Evolutionary conservation across 92 coral and sea anemone species (phyloP).

Genomic region (Micromussa lordhowensis): DNA sequence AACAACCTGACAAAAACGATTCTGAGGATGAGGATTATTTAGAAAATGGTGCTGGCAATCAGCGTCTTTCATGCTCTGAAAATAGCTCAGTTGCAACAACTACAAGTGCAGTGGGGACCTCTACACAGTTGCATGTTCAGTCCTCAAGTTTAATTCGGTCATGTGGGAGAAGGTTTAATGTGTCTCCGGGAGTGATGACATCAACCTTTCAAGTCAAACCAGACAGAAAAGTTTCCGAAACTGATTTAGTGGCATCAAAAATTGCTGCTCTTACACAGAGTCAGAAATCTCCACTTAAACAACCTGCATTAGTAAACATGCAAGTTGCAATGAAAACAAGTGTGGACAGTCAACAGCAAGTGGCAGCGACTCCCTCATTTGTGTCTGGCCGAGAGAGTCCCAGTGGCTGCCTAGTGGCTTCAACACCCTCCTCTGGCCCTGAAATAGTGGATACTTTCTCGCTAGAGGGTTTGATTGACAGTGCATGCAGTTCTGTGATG

Average conservation of each 20-base stretch:
- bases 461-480: conserved; percentile 20
- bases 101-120: neutral
- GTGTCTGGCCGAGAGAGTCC: neutral
- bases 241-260: conserved; percentile 65
- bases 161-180: conserved; percentile 34
- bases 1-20: neutral
- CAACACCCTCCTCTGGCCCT: neutral
- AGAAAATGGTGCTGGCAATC: conserved; percentile 18
- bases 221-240: conserved; percentile 26
- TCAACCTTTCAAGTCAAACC: neutral
- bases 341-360: neutral
- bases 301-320: neutral
- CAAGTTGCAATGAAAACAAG: neutral
- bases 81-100: neutral
- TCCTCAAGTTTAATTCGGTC: conserved; percentile 22
- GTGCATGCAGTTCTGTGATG: conserved; percentile 35
- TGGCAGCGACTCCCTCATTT: neutral
- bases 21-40: neutral
- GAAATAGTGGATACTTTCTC: conserved; percentile 32
- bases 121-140: neutral
- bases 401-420: neutral
- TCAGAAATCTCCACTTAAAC: conserved; percentile 12
- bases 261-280: conserved; percentile 72
- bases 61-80: neutral
- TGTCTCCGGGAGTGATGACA: conserved; percentile 3